phyloP scores from a whole-genome alignment of 1,140 invertebrate species.

The Apis cerana region DNA sequence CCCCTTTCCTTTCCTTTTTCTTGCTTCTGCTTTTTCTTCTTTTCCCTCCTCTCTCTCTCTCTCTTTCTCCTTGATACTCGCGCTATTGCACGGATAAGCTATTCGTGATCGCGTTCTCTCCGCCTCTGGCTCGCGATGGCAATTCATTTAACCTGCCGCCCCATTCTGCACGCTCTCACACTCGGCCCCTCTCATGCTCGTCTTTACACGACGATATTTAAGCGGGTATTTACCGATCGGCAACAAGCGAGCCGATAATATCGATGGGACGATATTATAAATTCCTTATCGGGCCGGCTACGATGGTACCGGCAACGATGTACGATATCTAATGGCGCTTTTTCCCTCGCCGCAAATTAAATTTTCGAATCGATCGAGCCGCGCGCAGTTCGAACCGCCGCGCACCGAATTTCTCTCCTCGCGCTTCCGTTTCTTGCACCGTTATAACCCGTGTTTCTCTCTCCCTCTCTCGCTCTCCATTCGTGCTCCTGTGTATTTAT shows the following conservation, averaged over 20 bases:
- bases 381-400: neutral
- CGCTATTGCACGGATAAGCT: conserved; percentile 71
- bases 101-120: conserved; percentile 63
- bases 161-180: neutral
- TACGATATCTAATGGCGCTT: conserved; percentile 41
- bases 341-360: conserved; percentile 38
- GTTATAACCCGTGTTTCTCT: neutral
- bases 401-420: neutral
- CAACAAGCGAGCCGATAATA: conserved; percentile 51
- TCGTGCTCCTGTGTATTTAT: neutral
- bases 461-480: neutral
- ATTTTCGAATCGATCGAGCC: conserved; percentile 36
- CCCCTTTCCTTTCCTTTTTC: too few species aligned
- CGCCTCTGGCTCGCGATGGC: conserved; percentile 43
- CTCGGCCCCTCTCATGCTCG: conserved; percentile 23
- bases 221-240: conserved; percentile 62
- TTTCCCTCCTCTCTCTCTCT: too few species aligned
- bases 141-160: conserved; percentile 65
- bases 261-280: conserved; percentile 56
- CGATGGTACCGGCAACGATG: conserved; percentile 28
- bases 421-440: conserved; percentile 3
- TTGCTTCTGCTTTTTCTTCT: too few species aligned
- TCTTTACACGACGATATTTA: conserved; percentile 62
- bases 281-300: conserved; percentile 54
- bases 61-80: conserved; percentile 55